Conservation (phyloP, 2,113 vertebrate genomes). For the Athene noctua region DNA sequence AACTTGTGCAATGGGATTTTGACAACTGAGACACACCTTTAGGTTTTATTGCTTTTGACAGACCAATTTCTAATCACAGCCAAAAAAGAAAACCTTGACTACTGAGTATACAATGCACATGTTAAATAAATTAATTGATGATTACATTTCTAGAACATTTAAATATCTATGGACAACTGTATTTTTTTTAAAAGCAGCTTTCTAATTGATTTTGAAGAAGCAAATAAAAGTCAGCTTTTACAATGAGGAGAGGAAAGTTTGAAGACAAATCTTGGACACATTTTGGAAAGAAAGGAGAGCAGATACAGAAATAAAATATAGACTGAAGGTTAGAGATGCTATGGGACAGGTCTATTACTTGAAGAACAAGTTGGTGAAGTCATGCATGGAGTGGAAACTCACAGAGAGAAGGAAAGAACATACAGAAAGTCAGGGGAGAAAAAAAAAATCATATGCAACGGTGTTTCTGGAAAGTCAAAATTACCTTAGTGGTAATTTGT, state of each 20-base stretch:
- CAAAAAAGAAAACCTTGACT: background rate
- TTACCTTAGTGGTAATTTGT: background rate
- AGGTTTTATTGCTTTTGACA: background rate
- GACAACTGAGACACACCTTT: background rate
- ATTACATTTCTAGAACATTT: background rate
- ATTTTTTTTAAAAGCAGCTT: background rate
- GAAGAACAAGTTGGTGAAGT: background rate
- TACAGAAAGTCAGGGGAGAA: background rate
- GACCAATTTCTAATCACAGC: background rate
- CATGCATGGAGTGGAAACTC: background rate
- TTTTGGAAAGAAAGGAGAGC: background rate
- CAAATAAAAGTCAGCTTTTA: background rate
- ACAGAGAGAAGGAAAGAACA: background rate
- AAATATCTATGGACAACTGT: accelerated
- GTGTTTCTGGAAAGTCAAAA: background rate
- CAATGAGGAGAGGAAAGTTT: background rate
- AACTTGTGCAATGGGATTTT: background rate
- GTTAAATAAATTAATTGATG: background rate
- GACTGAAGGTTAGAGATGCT: background rate
- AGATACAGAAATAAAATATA: background rate
- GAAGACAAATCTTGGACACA: background rate
- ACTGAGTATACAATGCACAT: background rate
- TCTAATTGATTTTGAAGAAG: background rate
- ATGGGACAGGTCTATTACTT: background rate
- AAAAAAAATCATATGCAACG: accelerated